Evolutionary conservation across 2,888 invertebrate species (phyloP).

Genomic region (Nebria brevicollis): DNA sequence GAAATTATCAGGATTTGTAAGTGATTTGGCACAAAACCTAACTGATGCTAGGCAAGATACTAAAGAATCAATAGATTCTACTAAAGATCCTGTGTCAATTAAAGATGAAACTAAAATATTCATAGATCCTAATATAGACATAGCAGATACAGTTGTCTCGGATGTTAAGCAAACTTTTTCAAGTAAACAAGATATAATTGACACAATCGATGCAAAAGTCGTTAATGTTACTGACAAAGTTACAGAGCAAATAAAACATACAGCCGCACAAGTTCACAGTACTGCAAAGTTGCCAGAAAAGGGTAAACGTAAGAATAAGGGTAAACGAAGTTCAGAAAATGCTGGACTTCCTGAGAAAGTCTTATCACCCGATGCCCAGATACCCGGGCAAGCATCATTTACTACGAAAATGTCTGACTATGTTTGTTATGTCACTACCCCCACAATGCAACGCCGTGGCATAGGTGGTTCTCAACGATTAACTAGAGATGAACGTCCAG

Average conservation of each 20-base stretch:
- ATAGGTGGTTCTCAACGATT: conserved; percentile 59
- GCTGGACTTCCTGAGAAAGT: not conserved
- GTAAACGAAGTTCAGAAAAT: not conserved
- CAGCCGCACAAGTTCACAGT: not conserved
- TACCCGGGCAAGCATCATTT: conserved; percentile 49
- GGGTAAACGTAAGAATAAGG: conserved; percentile 4
- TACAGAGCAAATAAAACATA: conserved; percentile 35
- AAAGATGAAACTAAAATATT: conserved; percentile 50
- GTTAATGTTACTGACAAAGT: conserved; percentile 21
- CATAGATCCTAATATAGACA: conserved; percentile 14
- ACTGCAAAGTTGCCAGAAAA: not conserved
- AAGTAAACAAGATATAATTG: conserved; percentile 13
- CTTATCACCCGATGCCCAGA: not conserved
- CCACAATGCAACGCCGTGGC: conserved; percentile 58
- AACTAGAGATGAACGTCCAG: conserved; percentile 57
- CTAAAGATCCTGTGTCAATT: conserved; percentile 28
- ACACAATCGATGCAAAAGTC: conserved; percentile 9
- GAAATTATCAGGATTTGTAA: conserved; percentile 54
- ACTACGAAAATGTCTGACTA: conserved; percentile 29
- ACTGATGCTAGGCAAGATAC: conserved; percentile 27
- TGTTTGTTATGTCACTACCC: conserved; percentile 56
- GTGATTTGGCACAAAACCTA: conserved; percentile 45
- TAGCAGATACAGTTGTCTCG: conserved; percentile 16
- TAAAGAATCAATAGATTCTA: conserved; percentile 18
- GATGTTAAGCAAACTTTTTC: conserved; percentile 26